Base-by-base conservation (phyloP, 1,140 invertebrate species). In the Ooceraea biroi region DNA sequence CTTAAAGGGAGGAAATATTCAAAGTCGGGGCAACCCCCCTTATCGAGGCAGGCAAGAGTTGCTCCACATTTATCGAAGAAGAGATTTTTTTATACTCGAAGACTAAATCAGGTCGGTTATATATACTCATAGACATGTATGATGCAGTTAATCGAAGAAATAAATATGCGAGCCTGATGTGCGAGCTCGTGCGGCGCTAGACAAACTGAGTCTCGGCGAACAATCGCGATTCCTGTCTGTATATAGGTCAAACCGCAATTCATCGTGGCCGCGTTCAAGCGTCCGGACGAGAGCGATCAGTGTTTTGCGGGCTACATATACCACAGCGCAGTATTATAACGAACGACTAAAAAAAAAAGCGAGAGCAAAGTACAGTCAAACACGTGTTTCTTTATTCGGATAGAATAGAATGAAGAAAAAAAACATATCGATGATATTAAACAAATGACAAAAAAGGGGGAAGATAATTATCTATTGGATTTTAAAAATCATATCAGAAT, bases 241-340 rank as follows among this genome's bases (percentile, higher is more conserved):
- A 88, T 83, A 88, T 88, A 78, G 86, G 73, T 88, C 86, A 80
- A 27, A 11, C 73, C 57, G 85, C 74, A 77, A 85, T 88, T 73
- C 77, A 72, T 82, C 76, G 77, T 50, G 52, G 25, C 60, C 52
- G 30, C 65, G 80, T 71, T 57, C 48, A 30, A 68, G 22, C 55
- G 25, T 65, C 52, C 30, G 48, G 46, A 77, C 30, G 60, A 77
- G 74, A 76, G 57, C 41, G 72, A 63, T 72, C 72, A n/a, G 50
- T 46, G 41, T 41, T 82, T 68, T 63, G 71, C 57, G 55, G 55
- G 71, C 22, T 11, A 30, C 11, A 41, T 73, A 65, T 17, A 73
- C 48, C 60, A 58, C 12, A 46, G 25, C 48, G 41, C 30, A 48
- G 5, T 19, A 19, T 48, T 50, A 44, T 72, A 73, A 73, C 46